Conservation (phyloP, 2,888 invertebrate genomes). For the Atrina japonica region DNA sequence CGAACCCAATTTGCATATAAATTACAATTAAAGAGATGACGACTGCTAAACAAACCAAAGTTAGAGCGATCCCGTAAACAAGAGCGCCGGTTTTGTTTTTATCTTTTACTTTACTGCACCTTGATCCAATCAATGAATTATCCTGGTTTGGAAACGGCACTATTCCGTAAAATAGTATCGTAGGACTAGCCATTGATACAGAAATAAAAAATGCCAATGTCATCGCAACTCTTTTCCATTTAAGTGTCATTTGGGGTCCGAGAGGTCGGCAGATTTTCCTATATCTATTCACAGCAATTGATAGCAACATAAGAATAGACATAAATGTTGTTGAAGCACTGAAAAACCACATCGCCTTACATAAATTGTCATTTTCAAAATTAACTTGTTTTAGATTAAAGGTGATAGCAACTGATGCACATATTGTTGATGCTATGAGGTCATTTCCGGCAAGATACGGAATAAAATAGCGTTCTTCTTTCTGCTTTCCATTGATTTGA, state of each 20-base stretch:
- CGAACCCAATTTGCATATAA: constrained; percentile 10
- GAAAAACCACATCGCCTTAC: constrained; percentile 27
- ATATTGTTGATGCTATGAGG: constrained; percentile 2
- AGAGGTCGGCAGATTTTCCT: constrained; percentile 22
- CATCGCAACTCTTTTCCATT: constrained; percentile 15
- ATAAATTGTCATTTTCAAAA: constrained; percentile 12
- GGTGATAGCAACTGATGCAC: constrained; percentile 15
- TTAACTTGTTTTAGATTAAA: constrained; percentile 17
- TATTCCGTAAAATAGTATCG: constrained; percentile 20
- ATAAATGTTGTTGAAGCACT: constrained; percentile 10
- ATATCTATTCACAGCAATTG: constrained; percentile 31
- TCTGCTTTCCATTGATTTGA: neutral
- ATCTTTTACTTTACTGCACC: constrained; percentile 12
- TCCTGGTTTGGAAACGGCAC: constrained; percentile 27
- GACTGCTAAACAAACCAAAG: neutral
- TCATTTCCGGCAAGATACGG: constrained; percentile 22
- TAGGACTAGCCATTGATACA: neutral
- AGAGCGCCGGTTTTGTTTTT: constrained; percentile 11
- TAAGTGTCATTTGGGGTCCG: constrained; percentile 12
- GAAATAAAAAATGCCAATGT: neutral
- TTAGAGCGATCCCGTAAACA: neutral
- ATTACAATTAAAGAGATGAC: neutral
- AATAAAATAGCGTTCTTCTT: constrained; percentile 18
- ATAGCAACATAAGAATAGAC: constrained; percentile 13
- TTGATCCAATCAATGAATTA: neutral